phyloP scores from a whole-genome alignment of 2,113 vertebrate species.

The Aix galericulata region DNA sequence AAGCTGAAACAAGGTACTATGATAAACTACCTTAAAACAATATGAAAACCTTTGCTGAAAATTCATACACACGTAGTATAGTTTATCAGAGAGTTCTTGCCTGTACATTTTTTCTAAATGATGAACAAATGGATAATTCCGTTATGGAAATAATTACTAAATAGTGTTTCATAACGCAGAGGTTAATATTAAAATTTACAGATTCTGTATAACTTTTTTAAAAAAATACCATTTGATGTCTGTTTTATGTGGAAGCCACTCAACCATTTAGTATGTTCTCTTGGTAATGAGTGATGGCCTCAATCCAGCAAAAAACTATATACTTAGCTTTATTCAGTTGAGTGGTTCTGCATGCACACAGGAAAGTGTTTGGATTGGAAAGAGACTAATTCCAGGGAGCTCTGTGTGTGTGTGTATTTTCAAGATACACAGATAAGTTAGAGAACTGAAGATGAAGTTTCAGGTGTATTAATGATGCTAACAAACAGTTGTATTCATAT shows the following conservation, averaged over 20 bases:
- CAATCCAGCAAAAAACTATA: neutral
- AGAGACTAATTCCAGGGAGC: neutral
- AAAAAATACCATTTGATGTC: neutral
- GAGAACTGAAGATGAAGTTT: neutral
- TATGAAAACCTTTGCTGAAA: too few relatives aligned
- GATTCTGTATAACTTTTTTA: neutral
- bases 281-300: neutral
- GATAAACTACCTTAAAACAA: neutral
- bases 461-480: neutral
- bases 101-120: neutral
- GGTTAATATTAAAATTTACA: neutral
- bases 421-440: neutral
- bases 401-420: neutral
- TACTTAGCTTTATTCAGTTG: neutral
- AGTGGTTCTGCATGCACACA: neutral
- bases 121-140: neutral
- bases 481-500: neutral
- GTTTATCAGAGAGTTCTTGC: neutral
- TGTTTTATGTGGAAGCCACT: neutral
- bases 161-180: neutral
- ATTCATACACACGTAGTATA: too few relatives aligned
- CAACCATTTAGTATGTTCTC: neutral
- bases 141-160: neutral
- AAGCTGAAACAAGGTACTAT: constrained; percentile 83
- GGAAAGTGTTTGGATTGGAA: neutral